Percentiles rank a stretch among this genome's conserved stretches.
Evolutionary conservation across 2,888 invertebrate species (phyloP).

Genomic region (Heteromyza rotundicornis): DNA sequence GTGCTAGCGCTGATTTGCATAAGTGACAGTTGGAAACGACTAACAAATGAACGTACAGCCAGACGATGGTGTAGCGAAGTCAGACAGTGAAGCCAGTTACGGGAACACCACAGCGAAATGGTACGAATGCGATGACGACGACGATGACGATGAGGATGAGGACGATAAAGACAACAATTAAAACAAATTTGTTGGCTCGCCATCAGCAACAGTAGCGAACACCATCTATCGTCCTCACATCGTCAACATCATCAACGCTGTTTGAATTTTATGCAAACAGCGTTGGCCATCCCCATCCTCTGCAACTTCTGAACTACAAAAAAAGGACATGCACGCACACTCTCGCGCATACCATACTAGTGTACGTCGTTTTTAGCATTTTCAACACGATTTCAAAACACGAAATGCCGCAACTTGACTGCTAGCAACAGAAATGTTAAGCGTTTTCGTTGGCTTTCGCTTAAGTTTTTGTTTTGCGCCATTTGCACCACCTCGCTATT

Average conservation of each 20-base stretch:
- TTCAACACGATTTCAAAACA: not conserved
- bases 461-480: too few relatives aligned
- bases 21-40: slow-evolving; percentile 12
- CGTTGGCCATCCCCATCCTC: not conserved
- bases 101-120: not conserved
- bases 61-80: too few relatives aligned
- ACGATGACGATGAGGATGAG: not conserved
- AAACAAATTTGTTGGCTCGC: slow-evolving; percentile 20
- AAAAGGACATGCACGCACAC: not conserved
- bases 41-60: not conserved
- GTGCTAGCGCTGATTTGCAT: slow-evolving; percentile 14
- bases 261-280: slow-evolving; percentile 13
- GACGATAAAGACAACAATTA: slow-evolving; percentile 16
- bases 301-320: not conserved
- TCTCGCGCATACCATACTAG: not conserved
- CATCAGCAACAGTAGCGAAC: not conserved
- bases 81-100: too few relatives aligned
- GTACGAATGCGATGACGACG: not conserved
- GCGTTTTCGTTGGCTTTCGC: not conserved
- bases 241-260: slow-evolving; percentile 16
- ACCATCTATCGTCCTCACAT: not conserved
- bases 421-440: not conserved
- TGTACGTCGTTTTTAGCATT: not conserved
- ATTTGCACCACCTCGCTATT: too few relatives aligned
- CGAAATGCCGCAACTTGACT: not conserved